A percentile compares a stretch with the other conserved stretches of the same genome.
These are phyloP conservation scores for Manis pentadactyla DNA, from an alignment of 2,797 vertebrate species.

Conservation along the genomic window DNA sequence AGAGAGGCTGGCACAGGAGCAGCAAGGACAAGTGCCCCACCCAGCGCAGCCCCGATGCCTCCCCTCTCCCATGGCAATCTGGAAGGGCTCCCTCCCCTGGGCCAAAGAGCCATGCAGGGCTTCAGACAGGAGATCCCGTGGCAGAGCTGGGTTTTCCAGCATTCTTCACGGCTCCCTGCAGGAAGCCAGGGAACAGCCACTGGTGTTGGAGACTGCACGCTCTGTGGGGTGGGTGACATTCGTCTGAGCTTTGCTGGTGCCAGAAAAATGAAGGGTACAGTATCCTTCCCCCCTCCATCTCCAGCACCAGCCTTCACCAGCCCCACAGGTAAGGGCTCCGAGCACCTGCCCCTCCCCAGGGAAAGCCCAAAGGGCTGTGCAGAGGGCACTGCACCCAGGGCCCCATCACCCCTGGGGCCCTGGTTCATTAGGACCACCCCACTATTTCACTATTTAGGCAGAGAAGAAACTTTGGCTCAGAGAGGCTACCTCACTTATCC, in stretches of 20 bases:
- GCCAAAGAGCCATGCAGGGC: not conserved
- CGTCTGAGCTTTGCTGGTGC: not conserved
- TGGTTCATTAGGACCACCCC: not conserved
- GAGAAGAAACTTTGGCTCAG: not conserved
- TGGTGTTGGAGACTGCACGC: not conserved
- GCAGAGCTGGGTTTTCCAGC: not conserved
- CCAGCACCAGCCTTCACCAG: not conserved
- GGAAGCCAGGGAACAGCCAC: not conserved
- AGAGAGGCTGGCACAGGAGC: not conserved
- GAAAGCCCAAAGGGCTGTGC: not conserved
- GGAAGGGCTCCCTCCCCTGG: not conserved
- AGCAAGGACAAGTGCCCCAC: not conserved
- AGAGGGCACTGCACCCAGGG: not conserved
- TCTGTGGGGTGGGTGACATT: too few species aligned
- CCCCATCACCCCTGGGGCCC: too few species aligned
- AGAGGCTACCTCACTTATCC: not conserved
- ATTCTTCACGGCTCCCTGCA: accelerated
- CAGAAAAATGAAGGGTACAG: not conserved
- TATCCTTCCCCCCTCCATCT: not conserved
- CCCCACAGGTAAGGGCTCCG: not conserved
- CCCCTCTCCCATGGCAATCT: not conserved
- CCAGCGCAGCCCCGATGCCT: accelerated
- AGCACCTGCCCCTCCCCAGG: not conserved
- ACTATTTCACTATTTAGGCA: not conserved
- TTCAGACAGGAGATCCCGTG: not conserved